Evolutionary conservation across 2,888 invertebrate species (phyloP).

Genomic region (Rambutsinella grinnellia): DNA sequence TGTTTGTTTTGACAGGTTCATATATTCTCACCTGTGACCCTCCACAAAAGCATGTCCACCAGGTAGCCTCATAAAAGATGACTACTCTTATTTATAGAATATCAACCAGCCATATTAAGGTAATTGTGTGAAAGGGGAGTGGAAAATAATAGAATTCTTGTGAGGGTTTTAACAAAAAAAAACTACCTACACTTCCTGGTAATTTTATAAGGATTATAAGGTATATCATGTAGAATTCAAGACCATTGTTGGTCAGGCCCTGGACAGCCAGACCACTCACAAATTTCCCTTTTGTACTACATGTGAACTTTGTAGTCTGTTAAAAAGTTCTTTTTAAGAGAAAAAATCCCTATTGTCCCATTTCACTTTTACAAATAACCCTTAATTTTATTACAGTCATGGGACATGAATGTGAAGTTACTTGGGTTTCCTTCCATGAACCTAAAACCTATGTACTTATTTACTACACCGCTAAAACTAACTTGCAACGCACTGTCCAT

Average conservation of each 20-base stretch:
- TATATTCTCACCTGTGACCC: slow-evolving; percentile 50
- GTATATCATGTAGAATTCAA: too few species aligned
- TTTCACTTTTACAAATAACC: slow-evolving; percentile 63
- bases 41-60: background rate
- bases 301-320: slow-evolving; percentile 22
- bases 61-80: slow-evolving; percentile 17
- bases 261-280: slow-evolving; percentile 25
- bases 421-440: too few species aligned
- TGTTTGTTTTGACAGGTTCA: slow-evolving; percentile 55
- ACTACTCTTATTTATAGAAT: slow-evolving; percentile 29
- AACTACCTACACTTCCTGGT: too few species aligned
- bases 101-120: too few species aligned
- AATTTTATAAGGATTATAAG: too few species aligned
- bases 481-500: slow-evolving; percentile 1
- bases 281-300: slow-evolving; percentile 18
- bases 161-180: too few species aligned
- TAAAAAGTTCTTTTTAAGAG: slow-evolving; percentile 46
- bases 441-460: too few species aligned
- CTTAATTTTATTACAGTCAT: slow-evolving; percentile 63
- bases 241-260: too few species aligned
- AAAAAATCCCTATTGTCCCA: slow-evolving; percentile 57
- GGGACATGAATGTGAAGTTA: slow-evolving; percentile 58
- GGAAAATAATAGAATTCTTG: slow-evolving; percentile 36
- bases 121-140: slow-evolving; percentile 34
- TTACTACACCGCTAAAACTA: slow-evolving; percentile 5